phyloP scores from a whole-genome alignment of 2,113 vertebrate species.

The Machaerirhynchus nigripectus region DNA sequence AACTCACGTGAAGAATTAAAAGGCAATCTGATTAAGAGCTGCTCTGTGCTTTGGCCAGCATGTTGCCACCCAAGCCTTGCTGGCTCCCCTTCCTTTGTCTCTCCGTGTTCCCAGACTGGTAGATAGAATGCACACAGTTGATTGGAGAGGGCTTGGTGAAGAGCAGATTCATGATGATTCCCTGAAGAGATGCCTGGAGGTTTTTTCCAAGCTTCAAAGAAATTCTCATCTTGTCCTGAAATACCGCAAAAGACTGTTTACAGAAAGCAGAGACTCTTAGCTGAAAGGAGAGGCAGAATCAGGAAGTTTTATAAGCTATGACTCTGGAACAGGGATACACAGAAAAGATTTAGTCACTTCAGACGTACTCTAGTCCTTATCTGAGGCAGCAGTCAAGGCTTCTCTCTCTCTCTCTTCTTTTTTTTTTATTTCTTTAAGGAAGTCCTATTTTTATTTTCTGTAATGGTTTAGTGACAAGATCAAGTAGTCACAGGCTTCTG shows the following conservation, averaged over 20 bases:
- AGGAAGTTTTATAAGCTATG: not conserved
- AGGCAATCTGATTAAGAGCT: not conserved
- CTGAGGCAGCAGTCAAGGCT: not conserved
- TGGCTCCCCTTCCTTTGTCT: not conserved
- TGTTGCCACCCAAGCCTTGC: not conserved
- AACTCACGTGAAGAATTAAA: not conserved
- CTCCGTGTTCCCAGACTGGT: not conserved
- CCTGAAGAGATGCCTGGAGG: not conserved
- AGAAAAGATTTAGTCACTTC: not conserved
- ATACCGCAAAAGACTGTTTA: not conserved
- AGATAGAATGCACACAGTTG: not conserved
- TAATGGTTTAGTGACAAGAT: not conserved
- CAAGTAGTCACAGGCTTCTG: not conserved
- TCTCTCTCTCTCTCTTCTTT: not conserved
- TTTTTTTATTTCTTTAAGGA: not conserved
- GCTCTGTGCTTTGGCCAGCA: not conserved
- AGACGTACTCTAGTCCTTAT: not conserved
- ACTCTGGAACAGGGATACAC: not conserved
- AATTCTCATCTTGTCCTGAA: not conserved
- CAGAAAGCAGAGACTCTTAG: not conserved
- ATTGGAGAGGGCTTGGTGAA: not conserved
- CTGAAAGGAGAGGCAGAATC: not conserved
- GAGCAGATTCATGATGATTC: not conserved
- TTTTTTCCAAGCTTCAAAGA: slow-evolving; percentile 2
- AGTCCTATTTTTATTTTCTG: not conserved